Evolutionary conservation across 2,888 invertebrate species (phyloP), one percentile per base, ranked within the genome.

Genomic region (Drosophila antonietae): DNA sequence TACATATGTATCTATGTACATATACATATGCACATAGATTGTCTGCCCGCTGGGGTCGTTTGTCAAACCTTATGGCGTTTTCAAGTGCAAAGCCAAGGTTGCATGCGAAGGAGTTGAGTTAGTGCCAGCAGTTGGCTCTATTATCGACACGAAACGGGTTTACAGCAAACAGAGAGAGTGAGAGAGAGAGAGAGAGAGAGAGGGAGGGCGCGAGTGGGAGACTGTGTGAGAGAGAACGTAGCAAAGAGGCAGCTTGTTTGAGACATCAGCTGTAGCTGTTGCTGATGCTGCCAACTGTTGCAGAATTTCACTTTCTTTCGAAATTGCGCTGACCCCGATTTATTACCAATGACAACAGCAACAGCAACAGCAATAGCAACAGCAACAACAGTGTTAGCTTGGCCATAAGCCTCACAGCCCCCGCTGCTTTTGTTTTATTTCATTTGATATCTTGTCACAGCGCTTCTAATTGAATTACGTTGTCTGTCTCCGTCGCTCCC

Each of bases 221-320:
- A 47, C 56, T 33, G 53, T 39, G 58, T 49, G 63, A 55, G 55
- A 55, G 55, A 35, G 49, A 41, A 44, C 14, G 18, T 3, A n/a
- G 52, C 23, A 20, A 23, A 20, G 67, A 46, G 55, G n/a, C 23
- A 55, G 62, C 60, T 57, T 33, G 76, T 68, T 60, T 49, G 57
- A 73, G 73, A 64, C 69, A 78, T 80, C 85, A 80, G 85, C 85
- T 75, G 75, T 68, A 33, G 64, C 67, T 75, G 75, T 68, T 35
- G 64, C 67, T 64, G 68, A 52, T 12, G 49, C 56, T 61, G 53
- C 59, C 78, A 84, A 71, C 83, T 73, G 73, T 78, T 84, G 83
- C 78, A 86, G 85, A 86, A 88, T 90, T 90, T 90, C 90, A 89
- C 90, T 90, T 90, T 90, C 90, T 89, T 89, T 89, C 78, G 81